Conservation (phyloP, 2,797 vertebrate genomes). For the Schizopygopsis pylzovi region DNA sequence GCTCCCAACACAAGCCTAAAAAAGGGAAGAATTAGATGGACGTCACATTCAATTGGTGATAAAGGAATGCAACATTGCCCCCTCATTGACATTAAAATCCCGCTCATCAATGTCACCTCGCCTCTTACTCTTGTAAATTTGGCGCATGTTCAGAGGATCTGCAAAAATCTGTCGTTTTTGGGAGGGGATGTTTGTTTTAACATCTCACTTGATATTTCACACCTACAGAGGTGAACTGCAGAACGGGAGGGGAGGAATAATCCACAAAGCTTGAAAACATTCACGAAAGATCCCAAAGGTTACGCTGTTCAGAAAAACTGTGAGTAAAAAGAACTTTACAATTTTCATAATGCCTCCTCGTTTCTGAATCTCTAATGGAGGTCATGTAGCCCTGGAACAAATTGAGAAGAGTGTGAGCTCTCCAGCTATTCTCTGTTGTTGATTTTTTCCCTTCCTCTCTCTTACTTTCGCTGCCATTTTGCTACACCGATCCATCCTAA, state of each 20-base stretch:
- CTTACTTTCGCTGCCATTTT: constrained; percentile 16
- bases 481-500: constrained; percentile 62
- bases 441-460: not conserved
- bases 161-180: not conserved
- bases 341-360: constrained; percentile 64
- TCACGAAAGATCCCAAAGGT: constrained; percentile 48
- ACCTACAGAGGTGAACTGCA: constrained; percentile 31
- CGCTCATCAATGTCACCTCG: constrained; percentile 5
- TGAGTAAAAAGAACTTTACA: constrained; percentile 51
- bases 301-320: constrained; percentile 37
- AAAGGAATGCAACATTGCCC: constrained; percentile 24
- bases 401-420: constrained; percentile 54
- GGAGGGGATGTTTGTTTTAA: not conserved
- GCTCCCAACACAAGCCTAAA: constrained; percentile 76
- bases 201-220: constrained; percentile 7
- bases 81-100: constrained; percentile 54
- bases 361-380: constrained; percentile 62
- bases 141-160: not conserved
- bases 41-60: constrained; percentile 69
- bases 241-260: constrained; percentile 39
- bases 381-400: constrained; percentile 61
- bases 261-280: constrained; percentile 34
- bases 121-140: constrained; percentile 9
- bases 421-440: constrained; percentile 49
- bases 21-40: constrained; percentile 79